phyloP scores from a whole-genome alignment of 1,140 invertebrate species.

The Argopecten irradians region DNA sequence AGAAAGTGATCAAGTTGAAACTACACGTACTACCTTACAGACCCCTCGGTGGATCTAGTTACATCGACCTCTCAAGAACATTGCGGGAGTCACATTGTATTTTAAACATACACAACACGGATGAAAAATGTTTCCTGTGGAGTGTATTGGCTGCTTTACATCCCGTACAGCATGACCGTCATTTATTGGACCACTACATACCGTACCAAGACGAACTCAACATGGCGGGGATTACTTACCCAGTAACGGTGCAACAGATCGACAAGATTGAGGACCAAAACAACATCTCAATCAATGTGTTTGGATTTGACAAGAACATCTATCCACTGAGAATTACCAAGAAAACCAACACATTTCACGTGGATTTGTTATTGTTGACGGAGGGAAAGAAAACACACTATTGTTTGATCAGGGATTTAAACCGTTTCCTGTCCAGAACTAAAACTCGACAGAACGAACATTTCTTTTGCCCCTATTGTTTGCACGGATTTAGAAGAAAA shows the following conservation, averaged over 20 bases:
- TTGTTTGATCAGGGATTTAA: constrained; percentile 48
- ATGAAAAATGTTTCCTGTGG: constrained; percentile 46
- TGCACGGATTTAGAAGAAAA: constrained; percentile 46
- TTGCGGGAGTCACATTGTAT: not conserved
- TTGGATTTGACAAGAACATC: constrained; percentile 31
- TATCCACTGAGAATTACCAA: constrained; percentile 42
- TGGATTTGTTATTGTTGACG: constrained; percentile 34
- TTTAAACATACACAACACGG: constrained; percentile 27
- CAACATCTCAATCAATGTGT: constrained; percentile 42
- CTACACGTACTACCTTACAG: not conserved
- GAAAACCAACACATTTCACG: not conserved
- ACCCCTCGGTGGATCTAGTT: not conserved
- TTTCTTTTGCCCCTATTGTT: constrained; percentile 45
- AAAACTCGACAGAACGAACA: constrained; percentile 23
- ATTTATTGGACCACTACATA: constrained; percentile 30
- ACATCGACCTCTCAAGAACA: not conserved
- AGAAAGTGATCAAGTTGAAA: not conserved
- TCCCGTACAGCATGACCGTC: constrained; percentile 22
- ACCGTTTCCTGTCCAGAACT: constrained; percentile 36
- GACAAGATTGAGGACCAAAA: constrained; percentile 41
- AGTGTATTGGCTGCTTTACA: constrained; percentile 44
- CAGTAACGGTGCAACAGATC: constrained; percentile 24
- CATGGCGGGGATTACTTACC: constrained; percentile 34
- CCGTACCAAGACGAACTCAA: constrained; percentile 34
- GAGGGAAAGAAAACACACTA: constrained; percentile 42